These are phyloP conservation scores for Aphis gossypii DNA, from an alignment of 1,140 invertebrate genomes.

Conservation along the genomic window DNA sequence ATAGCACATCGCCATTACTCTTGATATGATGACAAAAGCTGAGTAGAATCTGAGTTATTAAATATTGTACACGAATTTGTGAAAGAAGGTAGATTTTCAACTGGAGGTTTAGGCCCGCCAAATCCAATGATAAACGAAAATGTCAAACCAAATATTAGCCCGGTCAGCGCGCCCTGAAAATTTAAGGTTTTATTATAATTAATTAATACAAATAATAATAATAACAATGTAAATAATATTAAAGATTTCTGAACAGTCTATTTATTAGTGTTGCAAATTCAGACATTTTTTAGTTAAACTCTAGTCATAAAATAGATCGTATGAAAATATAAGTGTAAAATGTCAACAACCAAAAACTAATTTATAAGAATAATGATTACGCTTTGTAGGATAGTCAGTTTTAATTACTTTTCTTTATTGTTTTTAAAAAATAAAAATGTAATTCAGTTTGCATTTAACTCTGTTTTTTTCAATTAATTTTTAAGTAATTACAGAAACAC, in stretches of 20 bases:
- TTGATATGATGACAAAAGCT: background rate
- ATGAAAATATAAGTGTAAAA: no score
- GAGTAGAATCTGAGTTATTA: background rate
- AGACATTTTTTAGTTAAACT: background rate
- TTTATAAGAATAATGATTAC: background rate
- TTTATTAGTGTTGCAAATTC: background rate
- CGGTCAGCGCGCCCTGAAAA: slow-evolving; percentile 72
- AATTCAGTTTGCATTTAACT: background rate
- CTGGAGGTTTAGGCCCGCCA: slow-evolving; percentile 76
- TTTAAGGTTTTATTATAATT: background rate
- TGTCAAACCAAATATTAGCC: slow-evolving; percentile 71
- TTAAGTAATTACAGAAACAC: background rate
- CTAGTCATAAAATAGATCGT: no score
- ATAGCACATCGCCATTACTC: background rate
- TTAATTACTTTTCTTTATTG: background rate
- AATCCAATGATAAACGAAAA: slow-evolving; percentile 87
- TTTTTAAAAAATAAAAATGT: background rate
- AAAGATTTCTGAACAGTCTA: background rate
- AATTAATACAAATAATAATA: background rate
- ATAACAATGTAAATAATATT: background rate
- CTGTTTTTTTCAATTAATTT: background rate
- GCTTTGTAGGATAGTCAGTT: background rate
- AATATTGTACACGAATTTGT: background rate
- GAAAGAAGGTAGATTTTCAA: slow-evolving; percentile 59
- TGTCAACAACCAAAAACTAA: no score